These are phyloP conservation scores for Ascidia mentula DNA, from an alignment of 23 tunicate species.

Conservation along the genomic window DNA sequence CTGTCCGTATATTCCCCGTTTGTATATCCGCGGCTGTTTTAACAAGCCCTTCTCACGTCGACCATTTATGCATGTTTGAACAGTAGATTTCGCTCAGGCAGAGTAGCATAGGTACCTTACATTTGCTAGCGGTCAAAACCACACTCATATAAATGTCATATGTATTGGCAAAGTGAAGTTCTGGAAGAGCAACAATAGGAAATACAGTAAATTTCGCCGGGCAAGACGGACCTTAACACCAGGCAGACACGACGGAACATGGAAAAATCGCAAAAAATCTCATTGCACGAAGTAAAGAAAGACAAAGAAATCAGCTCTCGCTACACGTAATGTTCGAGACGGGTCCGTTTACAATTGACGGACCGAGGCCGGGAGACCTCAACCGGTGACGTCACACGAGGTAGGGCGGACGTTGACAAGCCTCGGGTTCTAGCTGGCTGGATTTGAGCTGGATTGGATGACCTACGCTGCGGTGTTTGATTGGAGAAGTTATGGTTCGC, in stretches of 20 bases:
- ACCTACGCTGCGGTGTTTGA: background rate
- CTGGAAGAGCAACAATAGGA: background rate
- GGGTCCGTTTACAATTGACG: background rate
- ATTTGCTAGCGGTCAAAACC: too few relatives aligned
- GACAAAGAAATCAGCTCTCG: background rate
- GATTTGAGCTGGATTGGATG: background rate
- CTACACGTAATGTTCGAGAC: background rate
- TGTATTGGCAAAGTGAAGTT: constrained; percentile 7
- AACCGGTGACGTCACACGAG: constrained; percentile 8
- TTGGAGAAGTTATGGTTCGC: background rate
- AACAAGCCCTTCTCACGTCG: too few relatives aligned
- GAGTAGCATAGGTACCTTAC: too few relatives aligned
- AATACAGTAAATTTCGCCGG: background rate
- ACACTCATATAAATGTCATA: too few relatives aligned
- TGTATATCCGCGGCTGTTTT: too few relatives aligned
- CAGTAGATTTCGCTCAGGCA: too few relatives aligned
- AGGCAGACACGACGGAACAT: background rate
- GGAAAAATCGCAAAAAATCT: background rate
- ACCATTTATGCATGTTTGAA: too few relatives aligned
- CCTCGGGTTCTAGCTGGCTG: background rate
- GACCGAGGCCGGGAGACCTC: background rate
- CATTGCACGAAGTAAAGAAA: constrained; percentile 6
- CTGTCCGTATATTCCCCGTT: too few relatives aligned
- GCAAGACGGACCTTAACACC: constrained; percentile 14
- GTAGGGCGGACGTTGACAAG: background rate